phyloP scores from a whole-genome alignment of 2,888 invertebrate genomes.

The Nymphalis polychloros region DNA sequence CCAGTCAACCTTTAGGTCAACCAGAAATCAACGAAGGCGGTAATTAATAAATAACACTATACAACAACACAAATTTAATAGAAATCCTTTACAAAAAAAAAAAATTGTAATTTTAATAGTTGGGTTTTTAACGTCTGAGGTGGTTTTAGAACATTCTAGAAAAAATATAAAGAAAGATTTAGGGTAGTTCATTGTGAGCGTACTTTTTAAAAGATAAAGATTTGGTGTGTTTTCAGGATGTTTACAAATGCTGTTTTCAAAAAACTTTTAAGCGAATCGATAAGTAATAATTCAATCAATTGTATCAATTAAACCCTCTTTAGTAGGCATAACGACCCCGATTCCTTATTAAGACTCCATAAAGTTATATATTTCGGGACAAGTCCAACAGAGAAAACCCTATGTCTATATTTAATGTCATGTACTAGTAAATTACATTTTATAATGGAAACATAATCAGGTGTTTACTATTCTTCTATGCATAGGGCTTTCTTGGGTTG shows the following conservation, averaged over 20 bases:
- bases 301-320: slow-evolving; percentile 19
- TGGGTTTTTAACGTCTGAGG: too few relatives aligned
- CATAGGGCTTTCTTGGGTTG: too few relatives aligned
- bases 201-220: neutral
- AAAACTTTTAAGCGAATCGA: slow-evolving; percentile 1
- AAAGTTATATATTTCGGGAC: slow-evolving; percentile 6
- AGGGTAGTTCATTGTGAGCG: too few relatives aligned
- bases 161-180: too few relatives aligned
- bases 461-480: too few relatives aligned
- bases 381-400: neutral
- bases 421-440: neutral
- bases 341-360: slow-evolving; percentile 4
- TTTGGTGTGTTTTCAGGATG: neutral
- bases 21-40: too few relatives aligned
- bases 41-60: too few relatives aligned
- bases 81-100: too few relatives aligned
- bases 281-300: slow-evolving; percentile 17
- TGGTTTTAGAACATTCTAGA: too few relatives aligned
- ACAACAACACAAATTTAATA: too few relatives aligned
- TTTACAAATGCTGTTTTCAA: neutral
- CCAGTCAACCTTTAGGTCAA: too few relatives aligned
- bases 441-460: neutral
- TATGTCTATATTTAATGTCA: neutral
- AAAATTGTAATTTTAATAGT: too few relatives aligned
- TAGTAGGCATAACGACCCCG: slow-evolving; percentile 17